phyloP scores from a whole-genome alignment of 1,140 invertebrate genomes.

The Hermatobates lingyangjiaoensis region DNA sequence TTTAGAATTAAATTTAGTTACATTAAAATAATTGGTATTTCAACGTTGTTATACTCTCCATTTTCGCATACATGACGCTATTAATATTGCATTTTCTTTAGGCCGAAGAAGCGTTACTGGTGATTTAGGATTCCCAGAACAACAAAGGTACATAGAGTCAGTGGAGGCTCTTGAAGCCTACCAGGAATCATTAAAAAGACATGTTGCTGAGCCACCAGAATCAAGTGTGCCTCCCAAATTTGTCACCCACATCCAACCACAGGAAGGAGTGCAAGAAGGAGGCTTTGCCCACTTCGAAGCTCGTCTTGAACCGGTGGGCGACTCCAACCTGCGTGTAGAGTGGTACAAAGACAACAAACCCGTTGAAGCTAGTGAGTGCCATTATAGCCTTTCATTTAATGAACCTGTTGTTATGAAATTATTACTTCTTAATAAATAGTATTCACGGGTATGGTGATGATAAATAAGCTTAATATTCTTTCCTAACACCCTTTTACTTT shows the following conservation, averaged over 20 bases:
- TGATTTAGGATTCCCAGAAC: conserved; percentile 76
- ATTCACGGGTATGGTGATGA: too few relatives aligned
- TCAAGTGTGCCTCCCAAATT: conserved; percentile 68
- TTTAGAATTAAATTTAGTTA: too few relatives aligned
- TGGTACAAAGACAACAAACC: conserved; percentile 87
- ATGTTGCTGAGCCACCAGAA: conserved; percentile 47
- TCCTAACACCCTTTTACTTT: too few relatives aligned
- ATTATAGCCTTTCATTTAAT: too few relatives aligned
- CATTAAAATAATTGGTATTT: too few relatives aligned
- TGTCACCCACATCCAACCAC: conserved; percentile 74
- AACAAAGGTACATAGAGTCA: conserved; percentile 81
- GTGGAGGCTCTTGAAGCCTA: conserved; percentile 85
- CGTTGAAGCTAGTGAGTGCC: conserved; percentile 58
- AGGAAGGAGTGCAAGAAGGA: conserved; percentile 71
- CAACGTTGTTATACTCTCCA: too few relatives aligned
- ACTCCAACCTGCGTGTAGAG: conserved; percentile 77
- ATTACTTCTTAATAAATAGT: too few relatives aligned
- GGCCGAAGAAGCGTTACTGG: conserved; percentile 58
- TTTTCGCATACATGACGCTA: too few relatives aligned
- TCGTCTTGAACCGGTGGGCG: conserved; percentile 77
- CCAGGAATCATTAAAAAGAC: conserved; percentile 31
- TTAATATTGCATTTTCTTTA: conserved; percentile 32
- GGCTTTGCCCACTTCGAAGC: conserved; percentile 93
- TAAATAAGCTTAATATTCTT: too few relatives aligned
- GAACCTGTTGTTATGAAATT: too few relatives aligned